Evolutionary conservation across 2,113 vertebrate species (phyloP).

Genomic region (Campylorhamphus procurvoides): DNA sequence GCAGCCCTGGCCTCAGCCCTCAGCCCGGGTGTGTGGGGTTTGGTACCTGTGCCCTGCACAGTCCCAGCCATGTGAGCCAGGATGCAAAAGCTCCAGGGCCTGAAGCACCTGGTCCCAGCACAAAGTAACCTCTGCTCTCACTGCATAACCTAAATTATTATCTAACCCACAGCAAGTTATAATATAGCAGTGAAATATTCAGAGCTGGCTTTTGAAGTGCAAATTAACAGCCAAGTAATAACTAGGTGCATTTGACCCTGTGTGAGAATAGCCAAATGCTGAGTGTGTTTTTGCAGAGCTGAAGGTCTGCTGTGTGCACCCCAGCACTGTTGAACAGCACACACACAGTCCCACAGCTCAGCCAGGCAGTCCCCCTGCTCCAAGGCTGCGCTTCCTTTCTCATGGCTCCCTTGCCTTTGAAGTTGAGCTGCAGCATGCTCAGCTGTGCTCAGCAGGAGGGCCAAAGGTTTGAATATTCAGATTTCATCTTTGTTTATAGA

Average conservation of each 20-base stretch:
- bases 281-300: not conserved
- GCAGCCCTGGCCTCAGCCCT: not conserved
- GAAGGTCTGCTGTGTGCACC: not conserved
- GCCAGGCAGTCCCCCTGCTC: not conserved
- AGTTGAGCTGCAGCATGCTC: constrained; percentile 52
- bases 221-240: not conserved
- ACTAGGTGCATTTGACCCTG: not conserved
- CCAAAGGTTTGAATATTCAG: constrained; percentile 51
- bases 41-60: not conserved
- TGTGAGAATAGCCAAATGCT: not conserved
- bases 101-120: not conserved
- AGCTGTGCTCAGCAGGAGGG: constrained; percentile 57
- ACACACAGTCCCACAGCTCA: not conserved
- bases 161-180: not conserved
- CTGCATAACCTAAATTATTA: not conserved
- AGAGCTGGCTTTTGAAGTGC: not conserved
- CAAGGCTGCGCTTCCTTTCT: constrained; percentile 44
- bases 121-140: not conserved
- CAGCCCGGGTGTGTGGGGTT: not conserved
- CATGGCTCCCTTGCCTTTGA: constrained; percentile 54
- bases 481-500: constrained; percentile 57
- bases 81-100: not conserved
- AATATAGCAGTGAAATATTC: not conserved
- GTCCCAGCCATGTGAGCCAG: not conserved
- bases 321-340: not conserved